Evolutionary conservation across 2,113 vertebrate species (phyloP), one percentile per base, ranked within the genome.

Genomic region (Charadrius vociferus): DNA sequence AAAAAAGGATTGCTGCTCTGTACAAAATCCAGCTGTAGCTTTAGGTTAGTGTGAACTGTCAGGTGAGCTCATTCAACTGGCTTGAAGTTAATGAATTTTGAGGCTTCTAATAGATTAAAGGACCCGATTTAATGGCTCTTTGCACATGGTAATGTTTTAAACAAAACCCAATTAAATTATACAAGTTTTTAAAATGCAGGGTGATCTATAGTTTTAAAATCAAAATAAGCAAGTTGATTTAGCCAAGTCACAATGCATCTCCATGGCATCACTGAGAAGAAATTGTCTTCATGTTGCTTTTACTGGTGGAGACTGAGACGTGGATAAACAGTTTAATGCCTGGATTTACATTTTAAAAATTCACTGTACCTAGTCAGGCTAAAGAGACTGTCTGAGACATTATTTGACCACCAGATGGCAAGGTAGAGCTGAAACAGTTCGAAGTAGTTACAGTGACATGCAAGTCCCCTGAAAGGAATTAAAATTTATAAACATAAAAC

Each of bases 361-460:
- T 59, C 2, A 1, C 21, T 63, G 34, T 79, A 14, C 7, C 19
- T 3, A 18, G 18, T 47, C 8, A 45, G 83, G 23, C 9, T 30
- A 41, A 45, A 71, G 36, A 56, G 49, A 6, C 32, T 74, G 47
- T 45, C 17, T 43, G 39, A 70, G 26, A 12, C 23, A 29, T 24
- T 36, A 11, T 12, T 8, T 75, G 62, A 80, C 98, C 98, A 97
- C 92, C 73, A 98, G 98, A 80, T 98, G 98, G 96, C 88, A 30
- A 0, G 32, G n/a, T 30, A 95, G 93, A 96, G 92, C 96, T 96
- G 53, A 89, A 74, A 12, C 16, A 24, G 1, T 15, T 55, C 62
- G 23, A 49, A 79, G 37, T 37, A 7, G 34, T 50, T n/a, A 10
- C 47, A 12, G 50, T 12, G 45, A 32, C 23, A 1, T 3, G 15